Percentiles rank a stretch among this genome's conserved stretches.
Evolutionary conservation across 2,888 invertebrate species (phyloP).

Genomic region (Strigamia crassipes): DNA sequence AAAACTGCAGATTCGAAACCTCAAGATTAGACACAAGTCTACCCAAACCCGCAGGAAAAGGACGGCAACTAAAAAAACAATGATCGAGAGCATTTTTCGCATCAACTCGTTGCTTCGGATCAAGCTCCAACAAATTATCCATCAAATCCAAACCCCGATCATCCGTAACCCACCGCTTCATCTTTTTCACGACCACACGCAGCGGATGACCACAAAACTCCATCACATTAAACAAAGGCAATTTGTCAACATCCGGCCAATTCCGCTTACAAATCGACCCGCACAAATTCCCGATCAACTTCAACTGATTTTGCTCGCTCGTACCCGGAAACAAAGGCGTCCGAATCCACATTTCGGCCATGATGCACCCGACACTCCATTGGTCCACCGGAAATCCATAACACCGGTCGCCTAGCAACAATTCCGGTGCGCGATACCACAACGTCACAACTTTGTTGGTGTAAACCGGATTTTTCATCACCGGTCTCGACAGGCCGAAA

Average conservation of each 20-base stretch:
- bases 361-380: neutral
- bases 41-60: no score
- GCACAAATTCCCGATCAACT: neutral
- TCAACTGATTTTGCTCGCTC: no score
- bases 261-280: neutral
- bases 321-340: neutral
- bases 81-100: neutral
- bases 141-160: neutral
- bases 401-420: neutral
- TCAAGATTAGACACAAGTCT: no score
- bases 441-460: conserved; percentile 98
- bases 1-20: no score
- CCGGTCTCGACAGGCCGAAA: conserved; percentile 94
- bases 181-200: neutral
- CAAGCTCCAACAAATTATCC: neutral
- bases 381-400: neutral
- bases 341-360: neutral
- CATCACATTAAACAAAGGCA: neutral
- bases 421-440: conserved; percentile 94
- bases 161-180: neutral
- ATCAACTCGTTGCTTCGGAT: neutral
- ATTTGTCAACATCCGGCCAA: neutral
- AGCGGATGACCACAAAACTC: neutral
- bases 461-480: conserved; percentile 93
- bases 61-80: neutral